Evolutionary conservation across 2,797 vertebrate species (phyloP), one percentile per base, ranked within the genome.

Genomic region (Microctenopoma stevenorrisi): DNA sequence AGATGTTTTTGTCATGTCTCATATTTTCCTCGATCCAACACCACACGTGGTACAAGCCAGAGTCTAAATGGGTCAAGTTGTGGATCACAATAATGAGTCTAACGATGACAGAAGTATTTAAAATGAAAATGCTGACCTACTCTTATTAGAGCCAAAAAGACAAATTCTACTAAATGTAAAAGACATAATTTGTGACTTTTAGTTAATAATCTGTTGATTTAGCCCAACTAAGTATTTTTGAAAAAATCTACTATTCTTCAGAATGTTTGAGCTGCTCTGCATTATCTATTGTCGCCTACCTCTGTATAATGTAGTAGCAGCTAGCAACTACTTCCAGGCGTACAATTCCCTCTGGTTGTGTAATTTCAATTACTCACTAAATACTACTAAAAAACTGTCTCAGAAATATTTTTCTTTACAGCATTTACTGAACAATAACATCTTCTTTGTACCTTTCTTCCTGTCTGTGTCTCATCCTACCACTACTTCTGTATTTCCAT

Each of bases 401-500:
- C 4, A 28, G 2, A 76, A 51, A 57, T 71, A 28, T 68, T 60
- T 40, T 12, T 33, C 22, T 51, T 18, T 15, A 14, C 7, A 50
- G 25, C 16, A 67, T 10, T 33, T 15, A 25, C 22, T 47, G 64
- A 67, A 64, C 56, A 64, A 54, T 61, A 14, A 57, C 37, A 52
- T 67, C 51, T 72, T 63, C 62, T 74, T 78, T 77, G 55, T 59
- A 44, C 42, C 25, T 51, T 42, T 63, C 59, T 68, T 86, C 76
- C 62, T 61, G 56, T 76, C 56, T 54, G 30, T 18, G 73, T 81
- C 72, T 57, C 72, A 62, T 50, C 71, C 37, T 76, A 78, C 81
- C 74, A 62, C 76, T 70, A 73, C 61, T 78, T 84, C 81, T 73
- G 37, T 78, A 53, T 78, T 82, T 72, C 63, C 76, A 59, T 64